A percentile compares a stretch with the other conserved stretches of the same genome.
Evolutionary conservation across 1,140 invertebrate species (phyloP).

Genomic region (Calephelis nemesis): DNA sequence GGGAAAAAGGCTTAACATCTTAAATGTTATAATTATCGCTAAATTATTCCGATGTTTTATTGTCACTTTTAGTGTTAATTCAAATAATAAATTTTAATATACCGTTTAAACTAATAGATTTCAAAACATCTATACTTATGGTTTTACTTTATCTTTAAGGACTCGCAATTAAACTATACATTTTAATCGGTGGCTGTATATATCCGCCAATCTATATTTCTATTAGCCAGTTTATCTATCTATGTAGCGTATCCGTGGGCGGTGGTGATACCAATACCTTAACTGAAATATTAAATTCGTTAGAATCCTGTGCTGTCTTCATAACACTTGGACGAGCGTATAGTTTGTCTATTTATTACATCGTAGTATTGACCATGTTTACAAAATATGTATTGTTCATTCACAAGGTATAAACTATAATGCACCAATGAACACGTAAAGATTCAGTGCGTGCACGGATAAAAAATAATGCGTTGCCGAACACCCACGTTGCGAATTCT

Average conservation of each 20-base stretch:
- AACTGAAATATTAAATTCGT: background rate
- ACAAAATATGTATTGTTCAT: conserved; percentile 45
- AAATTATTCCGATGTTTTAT: too few relatives aligned
- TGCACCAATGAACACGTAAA: conserved; percentile 47
- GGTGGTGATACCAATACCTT: background rate
- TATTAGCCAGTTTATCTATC: too few relatives aligned
- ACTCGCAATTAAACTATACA: too few relatives aligned
- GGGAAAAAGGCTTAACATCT: too few relatives aligned
- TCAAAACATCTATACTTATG: too few relatives aligned
- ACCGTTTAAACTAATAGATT: too few relatives aligned
- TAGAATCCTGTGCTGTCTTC: background rate
- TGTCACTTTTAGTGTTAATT: too few relatives aligned
- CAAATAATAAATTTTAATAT: too few relatives aligned
- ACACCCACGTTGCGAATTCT: conserved; percentile 70
- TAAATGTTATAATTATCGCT: too few relatives aligned
- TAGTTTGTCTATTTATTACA: conserved; percentile 1
- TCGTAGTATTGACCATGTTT: conserved; percentile 49
- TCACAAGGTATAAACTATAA: conserved; percentile 55
- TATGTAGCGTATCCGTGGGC: background rate
- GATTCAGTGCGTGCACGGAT: conserved; percentile 34
- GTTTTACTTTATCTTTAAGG: too few relatives aligned
- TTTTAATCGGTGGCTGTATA: too few relatives aligned
- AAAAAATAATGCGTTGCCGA: conserved; percentile 63
- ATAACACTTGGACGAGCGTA: conserved; percentile 1
- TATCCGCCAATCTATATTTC: too few relatives aligned